Evolutionary conservation across 2,888 invertebrate species (phyloP).

Genomic region (Drosophila picticornis): DNA sequence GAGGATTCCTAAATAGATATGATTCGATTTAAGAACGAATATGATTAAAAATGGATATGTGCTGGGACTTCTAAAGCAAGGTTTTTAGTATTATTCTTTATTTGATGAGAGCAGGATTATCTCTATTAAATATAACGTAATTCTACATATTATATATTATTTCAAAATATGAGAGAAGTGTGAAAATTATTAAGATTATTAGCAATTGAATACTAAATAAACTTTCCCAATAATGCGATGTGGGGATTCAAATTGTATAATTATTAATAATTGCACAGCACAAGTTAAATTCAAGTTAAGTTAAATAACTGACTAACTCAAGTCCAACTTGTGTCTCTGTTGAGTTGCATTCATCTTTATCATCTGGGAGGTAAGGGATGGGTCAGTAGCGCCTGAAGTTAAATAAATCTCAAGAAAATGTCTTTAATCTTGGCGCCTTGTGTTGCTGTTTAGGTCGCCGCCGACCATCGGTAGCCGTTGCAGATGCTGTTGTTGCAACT

Average conservation of each 20-base stretch:
- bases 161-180: too few relatives aligned
- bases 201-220: not conserved
- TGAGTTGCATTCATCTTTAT: constrained; percentile 15
- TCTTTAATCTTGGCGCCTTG: constrained; percentile 77
- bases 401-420: constrained; percentile 77
- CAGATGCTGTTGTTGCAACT: constrained; percentile 25
- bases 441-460: constrained; percentile 37
- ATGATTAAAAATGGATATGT: not conserved
- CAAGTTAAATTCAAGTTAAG: not conserved
- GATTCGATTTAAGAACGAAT: not conserved
- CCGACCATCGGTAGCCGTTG: constrained; percentile 32
- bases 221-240: too few relatives aligned
- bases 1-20: not conserved
- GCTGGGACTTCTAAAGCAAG: not conserved
- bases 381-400: constrained; percentile 71
- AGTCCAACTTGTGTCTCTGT: constrained; percentile 1
- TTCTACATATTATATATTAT: not conserved
- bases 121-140: not conserved
- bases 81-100: not conserved
- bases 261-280: not conserved
- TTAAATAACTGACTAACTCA: not conserved
- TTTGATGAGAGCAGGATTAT: not conserved
- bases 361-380: not conserved
- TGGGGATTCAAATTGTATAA: not conserved
- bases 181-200: not conserved